Conservation (phyloP, 2,797 vertebrate species). For the Micrastur ruficollis region DNA sequence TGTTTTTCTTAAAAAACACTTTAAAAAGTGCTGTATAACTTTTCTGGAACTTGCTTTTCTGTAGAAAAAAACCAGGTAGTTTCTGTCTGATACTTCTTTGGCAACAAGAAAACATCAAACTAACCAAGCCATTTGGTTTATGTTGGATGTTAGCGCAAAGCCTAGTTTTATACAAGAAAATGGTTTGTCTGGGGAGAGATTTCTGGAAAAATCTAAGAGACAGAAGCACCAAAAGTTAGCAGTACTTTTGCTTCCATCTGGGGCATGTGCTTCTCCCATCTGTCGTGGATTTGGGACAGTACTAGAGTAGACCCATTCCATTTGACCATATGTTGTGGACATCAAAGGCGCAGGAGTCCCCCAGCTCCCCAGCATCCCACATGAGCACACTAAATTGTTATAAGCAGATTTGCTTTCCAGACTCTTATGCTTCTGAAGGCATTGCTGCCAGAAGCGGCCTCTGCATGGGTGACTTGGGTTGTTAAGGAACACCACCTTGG, state of each 20-base stretch:
- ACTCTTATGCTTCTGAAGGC: not conserved
- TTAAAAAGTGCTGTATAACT: not conserved
- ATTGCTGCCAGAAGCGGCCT: not conserved
- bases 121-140: not conserved
- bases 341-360: not conserved
- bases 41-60: not conserved
- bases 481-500: not conserved
- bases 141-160: not conserved
- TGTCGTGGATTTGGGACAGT: not conserved
- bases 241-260: not conserved
- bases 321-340: not conserved
- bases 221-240: not conserved
- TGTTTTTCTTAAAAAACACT: not conserved
- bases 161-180: not conserved
- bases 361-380: no score
- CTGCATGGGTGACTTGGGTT: not conserved
- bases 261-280: rapidly evolving
- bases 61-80: not conserved
- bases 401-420: not conserved
- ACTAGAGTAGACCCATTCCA: not conserved
- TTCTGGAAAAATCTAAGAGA: not conserved
- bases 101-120: not conserved
- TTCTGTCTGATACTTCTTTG: not conserved
- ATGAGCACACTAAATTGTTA: not conserved
- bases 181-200: not conserved